A percentile compares a stretch with the other conserved stretches of the same genome.
phyloP scores from a whole-genome alignment of 2,888 invertebrate genomes.

The Meloe dianella region DNA sequence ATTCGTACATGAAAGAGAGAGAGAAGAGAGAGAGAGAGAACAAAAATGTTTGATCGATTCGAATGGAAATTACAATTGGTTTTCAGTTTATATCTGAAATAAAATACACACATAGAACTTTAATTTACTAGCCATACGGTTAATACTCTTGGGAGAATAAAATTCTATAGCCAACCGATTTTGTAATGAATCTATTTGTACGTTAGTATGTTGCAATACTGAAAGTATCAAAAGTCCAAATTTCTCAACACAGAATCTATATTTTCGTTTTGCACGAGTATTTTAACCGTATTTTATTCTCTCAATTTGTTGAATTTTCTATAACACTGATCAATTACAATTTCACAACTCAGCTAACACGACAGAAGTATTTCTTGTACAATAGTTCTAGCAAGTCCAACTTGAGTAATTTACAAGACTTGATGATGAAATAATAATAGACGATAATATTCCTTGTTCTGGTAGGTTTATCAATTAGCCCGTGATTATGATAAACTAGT shows the following conservation, averaged over 20 bases:
- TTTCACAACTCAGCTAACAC: not conserved
- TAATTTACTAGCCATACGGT: slow-evolving; percentile 26
- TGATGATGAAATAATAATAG: not conserved
- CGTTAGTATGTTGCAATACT: not conserved
- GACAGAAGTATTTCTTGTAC: not conserved
- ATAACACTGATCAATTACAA: not conserved
- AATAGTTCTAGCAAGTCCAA: not conserved
- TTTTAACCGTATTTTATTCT: not conserved
- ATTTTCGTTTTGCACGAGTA: not conserved
- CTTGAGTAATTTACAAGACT: not conserved
- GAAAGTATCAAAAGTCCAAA: not conserved
- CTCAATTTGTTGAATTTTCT: not conserved
- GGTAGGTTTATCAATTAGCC: too few relatives aligned
- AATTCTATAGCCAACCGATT: slow-evolving; percentile 16
- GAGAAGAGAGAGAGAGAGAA: too few relatives aligned
- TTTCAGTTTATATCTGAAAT: not conserved
- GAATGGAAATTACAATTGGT: not conserved
- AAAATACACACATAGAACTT: slow-evolving; percentile 9
- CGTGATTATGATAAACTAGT: too few relatives aligned
- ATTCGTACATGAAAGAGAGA: too few relatives aligned
- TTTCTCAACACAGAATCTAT: not conserved
- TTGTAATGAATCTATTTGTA: slow-evolving; percentile 19
- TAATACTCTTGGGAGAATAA: slow-evolving; percentile 26
- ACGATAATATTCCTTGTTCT: too few relatives aligned
- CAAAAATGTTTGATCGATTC: not conserved